These are phyloP conservation scores for Rhabditoides inermis DNA, from an alignment of 2,888 invertebrate genomes.

Conservation along the genomic window DNA sequence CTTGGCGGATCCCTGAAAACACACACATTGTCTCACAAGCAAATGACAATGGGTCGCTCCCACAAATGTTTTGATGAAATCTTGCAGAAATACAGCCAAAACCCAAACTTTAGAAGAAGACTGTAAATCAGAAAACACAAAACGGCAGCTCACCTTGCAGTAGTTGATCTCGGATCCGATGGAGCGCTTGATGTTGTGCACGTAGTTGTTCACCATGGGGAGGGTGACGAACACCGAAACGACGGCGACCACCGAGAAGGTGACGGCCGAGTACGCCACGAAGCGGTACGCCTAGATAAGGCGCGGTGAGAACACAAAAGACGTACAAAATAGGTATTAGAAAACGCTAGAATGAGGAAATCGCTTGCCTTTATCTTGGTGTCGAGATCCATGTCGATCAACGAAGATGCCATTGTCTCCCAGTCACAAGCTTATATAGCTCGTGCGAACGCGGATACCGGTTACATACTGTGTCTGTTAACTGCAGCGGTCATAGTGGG, in stretches of 20 bases:
- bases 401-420: conserved; percentile 2
- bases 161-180: conserved; percentile 44
- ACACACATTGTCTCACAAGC: neutral
- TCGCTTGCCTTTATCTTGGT: no score
- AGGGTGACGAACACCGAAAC: conserved; percentile 44
- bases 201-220: conserved; percentile 49
- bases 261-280: conserved; percentile 33
- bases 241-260: conserved; percentile 43
- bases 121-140: conserved; percentile 3
- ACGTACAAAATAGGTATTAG: no score
- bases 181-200: conserved; percentile 37
- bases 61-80: neutral
- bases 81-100: no score
- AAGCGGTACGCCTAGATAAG: conserved; percentile 31
- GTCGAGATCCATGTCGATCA: conserved; percentile 29
- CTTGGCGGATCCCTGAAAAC: conserved; percentile 42
- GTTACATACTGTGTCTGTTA: no score
- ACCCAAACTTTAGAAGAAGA: neutral
- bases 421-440: neutral
- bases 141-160: conserved; percentile 27
- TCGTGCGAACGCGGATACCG: neutral
- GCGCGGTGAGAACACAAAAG: no score
- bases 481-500: no score
- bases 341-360: no score
- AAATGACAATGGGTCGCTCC: neutral